These are phyloP conservation scores for Brachypodius melanocephalos DNA, from an alignment of 2,113 vertebrate species.

Conservation along the genomic window DNA sequence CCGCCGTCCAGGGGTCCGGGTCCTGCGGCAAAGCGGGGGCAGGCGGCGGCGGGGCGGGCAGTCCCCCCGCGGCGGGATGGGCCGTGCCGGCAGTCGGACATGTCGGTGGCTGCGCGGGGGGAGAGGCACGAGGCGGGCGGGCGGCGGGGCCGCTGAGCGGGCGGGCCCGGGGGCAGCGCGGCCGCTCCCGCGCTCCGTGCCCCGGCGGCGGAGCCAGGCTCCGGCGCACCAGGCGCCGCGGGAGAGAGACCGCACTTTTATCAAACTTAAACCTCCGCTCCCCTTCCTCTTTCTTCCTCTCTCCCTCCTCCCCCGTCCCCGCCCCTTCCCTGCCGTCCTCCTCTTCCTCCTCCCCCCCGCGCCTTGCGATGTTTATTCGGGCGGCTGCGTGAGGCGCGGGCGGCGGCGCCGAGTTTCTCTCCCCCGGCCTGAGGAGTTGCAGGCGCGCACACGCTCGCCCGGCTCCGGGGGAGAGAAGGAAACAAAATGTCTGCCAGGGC, in stretches of 20 bases:
- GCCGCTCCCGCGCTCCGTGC: neutral
- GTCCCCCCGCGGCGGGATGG: no score
- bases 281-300: neutral
- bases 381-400: slow-evolving; percentile 60
- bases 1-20: no score
- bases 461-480: slow-evolving; percentile 47
- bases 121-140: no score
- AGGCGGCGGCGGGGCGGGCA: no score
- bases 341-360: neutral
- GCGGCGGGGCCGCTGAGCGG: neutral
- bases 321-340: neutral
- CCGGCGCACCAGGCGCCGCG: neutral
- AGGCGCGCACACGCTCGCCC: neutral
- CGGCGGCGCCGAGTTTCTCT: neutral
- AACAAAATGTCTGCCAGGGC: slow-evolving; percentile 93
- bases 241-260: neutral
- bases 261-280: neutral
- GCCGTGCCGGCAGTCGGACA: no score
- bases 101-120: no score
- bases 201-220: neutral
- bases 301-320: neutral
- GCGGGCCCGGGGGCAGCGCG: neutral
- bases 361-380: slow-evolving; percentile 61
- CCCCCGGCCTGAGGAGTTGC: neutral
- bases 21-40: no score